Evolutionary conservation across 2,888 invertebrate species (phyloP), one percentile per base, ranked within the genome.

Genomic region (Auanema sp.): DNA sequence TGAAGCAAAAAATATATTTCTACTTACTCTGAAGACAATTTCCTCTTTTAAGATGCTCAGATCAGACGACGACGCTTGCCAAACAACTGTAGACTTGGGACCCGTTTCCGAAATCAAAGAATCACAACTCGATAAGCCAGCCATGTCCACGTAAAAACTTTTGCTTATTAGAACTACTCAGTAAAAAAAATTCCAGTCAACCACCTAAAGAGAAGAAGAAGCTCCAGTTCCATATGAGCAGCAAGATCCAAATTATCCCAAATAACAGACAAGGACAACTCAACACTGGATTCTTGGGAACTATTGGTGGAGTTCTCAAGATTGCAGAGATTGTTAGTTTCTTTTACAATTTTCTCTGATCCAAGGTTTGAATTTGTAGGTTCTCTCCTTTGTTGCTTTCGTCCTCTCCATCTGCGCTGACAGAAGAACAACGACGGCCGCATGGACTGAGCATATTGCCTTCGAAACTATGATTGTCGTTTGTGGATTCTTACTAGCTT

Each of bases 321-420:
- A 51, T 83, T 42, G 80, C 77, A 23, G 80, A 82, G 66, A 75
- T 82, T 60, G 80, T 81, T 92, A 66, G 75, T 68, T 50, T 50
- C 8, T 33, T 33, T 33, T 33, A 33, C 8, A 14, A 57, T 12
- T n/a, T 1, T 12, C 18, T 11, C 16, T 11, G 12, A 54, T 49
- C 24, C 14, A 64, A n/a, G n/a, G 16, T 10, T 42, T 18, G 16
- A 42, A 2, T n/a, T n/a, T 58, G 41, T 0, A 93, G 92, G 24
- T 92, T 91, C 71, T 81, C 47, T 77, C 82, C 14, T 82, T 80
- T 65, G 69, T 82, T 51, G 76, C 79, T 18, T 82, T 83, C 69
- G 75, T 82, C 40, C 72, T 82, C 23, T 76, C 82, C 14, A 82
- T 82, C 64, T 81, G 82, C 56, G 73, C 82, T 3, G 81, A 81